Conservation (phyloP, 1,140 invertebrate genomes). For the Arctopsyche grandis region DNA sequence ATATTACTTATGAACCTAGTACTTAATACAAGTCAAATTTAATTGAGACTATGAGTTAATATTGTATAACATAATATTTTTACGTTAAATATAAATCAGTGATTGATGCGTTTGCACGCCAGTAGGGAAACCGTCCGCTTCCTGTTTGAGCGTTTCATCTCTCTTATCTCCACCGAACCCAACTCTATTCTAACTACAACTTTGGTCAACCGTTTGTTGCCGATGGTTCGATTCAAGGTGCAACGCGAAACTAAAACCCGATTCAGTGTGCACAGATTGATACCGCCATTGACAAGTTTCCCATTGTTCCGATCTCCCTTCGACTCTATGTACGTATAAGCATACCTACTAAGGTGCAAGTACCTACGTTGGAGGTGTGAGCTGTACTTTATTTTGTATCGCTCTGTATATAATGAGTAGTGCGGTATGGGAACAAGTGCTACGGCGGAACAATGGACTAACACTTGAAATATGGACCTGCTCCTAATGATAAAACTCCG, state of each 20-base stretch:
- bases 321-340: background rate
- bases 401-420: too few species aligned
- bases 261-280: conserved; percentile 4
- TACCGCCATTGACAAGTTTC: conserved; percentile 33
- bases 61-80: conserved; percentile 12
- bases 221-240: conserved; percentile 22
- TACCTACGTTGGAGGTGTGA: background rate
- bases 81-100: conserved; percentile 15
- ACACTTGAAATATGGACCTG: background rate
- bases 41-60: conserved; percentile 26
- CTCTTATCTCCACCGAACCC: conserved; percentile 26
- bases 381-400: background rate
- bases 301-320: background rate
- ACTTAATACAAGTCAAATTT: background rate
- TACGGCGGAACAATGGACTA: too few species aligned
- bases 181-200: conserved; percentile 22
- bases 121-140: background rate
- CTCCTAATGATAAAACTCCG: conserved; percentile 35
- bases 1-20: background rate
- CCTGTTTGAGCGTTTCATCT: background rate
- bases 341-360: too few species aligned
- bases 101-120: background rate
- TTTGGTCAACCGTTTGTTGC: conserved; percentile 35
- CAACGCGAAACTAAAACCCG: conserved; percentile 22
- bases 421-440: too few species aligned